Percentiles rank a stretch among this genome's conserved stretches.
These are phyloP conservation scores for Dugesia japonica DNA, from an alignment of 2,888 invertebrate genomes.

Conservation along the genomic window DNA sequence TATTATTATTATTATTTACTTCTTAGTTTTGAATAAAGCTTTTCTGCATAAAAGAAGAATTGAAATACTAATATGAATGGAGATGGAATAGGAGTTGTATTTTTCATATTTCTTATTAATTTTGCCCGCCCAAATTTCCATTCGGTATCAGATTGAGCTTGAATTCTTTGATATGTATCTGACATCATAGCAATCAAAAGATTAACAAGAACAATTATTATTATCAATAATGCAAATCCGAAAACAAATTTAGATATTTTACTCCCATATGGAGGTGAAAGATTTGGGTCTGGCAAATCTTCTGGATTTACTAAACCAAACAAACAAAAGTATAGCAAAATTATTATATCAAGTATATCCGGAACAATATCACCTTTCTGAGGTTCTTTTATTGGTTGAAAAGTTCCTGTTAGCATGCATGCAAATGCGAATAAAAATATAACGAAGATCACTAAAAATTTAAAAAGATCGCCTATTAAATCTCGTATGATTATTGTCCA, in stretches of 20 bases:
- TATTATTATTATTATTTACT: no score
- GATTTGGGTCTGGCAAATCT: constrained; percentile 51
- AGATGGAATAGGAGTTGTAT: constrained; percentile 84
- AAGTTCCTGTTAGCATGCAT: constrained; percentile 52
- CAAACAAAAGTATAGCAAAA: constrained; percentile 90
- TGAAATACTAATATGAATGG: constrained; percentile 86
- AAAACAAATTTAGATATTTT: constrained; percentile 56
- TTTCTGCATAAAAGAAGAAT: constrained; percentile 44
- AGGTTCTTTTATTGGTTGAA: constrained; percentile 51
- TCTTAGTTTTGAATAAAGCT: constrained; percentile 36
- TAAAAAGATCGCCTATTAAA: constrained; percentile 61
- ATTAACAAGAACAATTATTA: constrained; percentile 90
- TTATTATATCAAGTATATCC: constrained; percentile 61
- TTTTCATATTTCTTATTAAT: constrained; percentile 91
- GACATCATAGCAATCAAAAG: constrained; percentile 99
- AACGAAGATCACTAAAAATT: constrained; percentile 84
- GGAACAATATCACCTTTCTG: constrained; percentile 23
- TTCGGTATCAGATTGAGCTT: constrained; percentile 98
- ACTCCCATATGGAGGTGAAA: constrained; percentile 48
- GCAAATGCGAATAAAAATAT: constrained; percentile 90
- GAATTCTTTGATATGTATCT: constrained; percentile 94
- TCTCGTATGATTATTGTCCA: constrained; percentile 97
- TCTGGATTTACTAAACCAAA: constrained; percentile 70
- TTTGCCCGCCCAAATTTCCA: constrained; percentile 99
- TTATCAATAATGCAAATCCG: constrained; percentile 91